Evolutionary conservation across 2,888 invertebrate species (phyloP), one percentile per base, ranked within the genome.

Genomic region (Hypena proboscidalis): DNA sequence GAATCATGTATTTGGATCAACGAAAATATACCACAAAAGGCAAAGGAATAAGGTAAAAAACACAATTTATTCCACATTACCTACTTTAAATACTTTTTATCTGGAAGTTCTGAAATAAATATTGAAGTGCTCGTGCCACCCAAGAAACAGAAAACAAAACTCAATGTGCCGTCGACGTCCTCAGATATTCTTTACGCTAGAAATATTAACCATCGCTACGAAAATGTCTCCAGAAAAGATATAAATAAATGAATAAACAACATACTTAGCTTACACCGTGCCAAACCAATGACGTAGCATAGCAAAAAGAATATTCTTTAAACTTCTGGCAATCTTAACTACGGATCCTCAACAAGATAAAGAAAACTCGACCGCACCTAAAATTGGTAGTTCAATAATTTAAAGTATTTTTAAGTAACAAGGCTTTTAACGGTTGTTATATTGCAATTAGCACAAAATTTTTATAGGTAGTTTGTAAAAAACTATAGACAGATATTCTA

Each of bases 81-180:
- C 60, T 65, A 54, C 64, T 69, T 63, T 64, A 66, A 70, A 74
- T 63, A 61, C 58, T 70, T 68, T 70, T 73, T 74, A 73, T 74
- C 72, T 59, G 17, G 34, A 54, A 58, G 53, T 66, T 48, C 42
- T 53, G 55, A 72, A 65, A 68, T 72, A 70, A 68, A 74, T n/a
- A n/a, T 51, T 64, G 67, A 66, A 51, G 51, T 51, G 42, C 54
- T 45, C 60, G 61, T 65, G 64, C 67, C 73, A 62, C 69, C 63
- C 69, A 64, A 48, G 54, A 56, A 40, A 61, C 57, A 57, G 65
- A 66, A 70, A 67, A 66, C 63, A 62, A 64, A 58, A 58, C 51
- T 46, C 41, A 38, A 58, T 40, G 52, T 51, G 51, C 58, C 54
- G 58, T 62, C 55, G 38, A 52, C 58, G 47, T 39, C 30, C 37